Evolutionary conservation across 2,888 invertebrate species (phyloP), one percentile per base, ranked within the genome.

Genomic region (Meiosimyza platycephala): DNA sequence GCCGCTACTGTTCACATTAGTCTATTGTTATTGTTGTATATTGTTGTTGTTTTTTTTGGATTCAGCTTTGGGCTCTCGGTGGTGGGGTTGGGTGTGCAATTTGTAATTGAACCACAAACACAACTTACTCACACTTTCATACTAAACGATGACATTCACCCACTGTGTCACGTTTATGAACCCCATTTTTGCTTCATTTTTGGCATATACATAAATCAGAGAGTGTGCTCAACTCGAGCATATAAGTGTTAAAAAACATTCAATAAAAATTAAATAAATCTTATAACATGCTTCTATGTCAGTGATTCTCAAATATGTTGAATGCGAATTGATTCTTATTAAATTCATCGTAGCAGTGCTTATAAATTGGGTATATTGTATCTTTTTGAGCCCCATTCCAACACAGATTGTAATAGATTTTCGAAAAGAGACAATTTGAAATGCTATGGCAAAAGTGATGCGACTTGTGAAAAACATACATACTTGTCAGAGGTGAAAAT

Each of bases 211-310:
- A 74, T 74, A 74, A 73, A 75, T 75, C 71, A 75, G 54, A 65
- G 63, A 48, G 40, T 40, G 18, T 54, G 33, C 64, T 51, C 57
- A 50, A 72, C 57, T 70, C 70, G 50, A 74, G 74, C 74, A 33
- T 74, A 28, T 71, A 75, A 75, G 75, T 75, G 75, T 73, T 75
- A 72, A 75, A 57, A 68, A 64, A 62, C 72, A 63, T 67, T 65
- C 60, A 75, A 59, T 47, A 12, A 51, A 63, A 64, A 68, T 55
- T n/a, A 55, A 55, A 63, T 47, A 55, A 64, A 63, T 63, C 54
- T 40, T 55, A 48, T 50, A 71, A 57, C 47, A 28, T 28, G 28
- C 59, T 57, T 51, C 33, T 50, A 48, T 50, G 50, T 51, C 71
- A 71, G 59, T 71, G 64, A 55, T 55, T 28, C 64, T 13, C 9